Conservation (phyloP, 1,140 invertebrate genomes). For the Bombus vancouverensis region DNA sequence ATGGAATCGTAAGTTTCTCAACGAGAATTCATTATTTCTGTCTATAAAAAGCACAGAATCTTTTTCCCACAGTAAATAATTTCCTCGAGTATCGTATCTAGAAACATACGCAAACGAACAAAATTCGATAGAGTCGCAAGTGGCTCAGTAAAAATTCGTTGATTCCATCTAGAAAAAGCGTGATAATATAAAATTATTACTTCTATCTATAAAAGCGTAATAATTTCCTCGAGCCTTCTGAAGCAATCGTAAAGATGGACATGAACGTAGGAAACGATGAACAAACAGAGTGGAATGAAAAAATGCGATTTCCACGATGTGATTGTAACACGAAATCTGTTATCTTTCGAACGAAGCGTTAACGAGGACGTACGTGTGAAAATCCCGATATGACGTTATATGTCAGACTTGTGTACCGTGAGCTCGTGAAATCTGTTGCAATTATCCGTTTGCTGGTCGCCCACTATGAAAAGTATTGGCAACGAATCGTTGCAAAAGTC, state of each 20-base stretch:
- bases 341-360: slow-evolving; percentile 11
- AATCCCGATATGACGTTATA: slow-evolving; percentile 39
- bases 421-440: slow-evolving; percentile 56
- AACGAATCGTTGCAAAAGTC: slow-evolving; percentile 63
- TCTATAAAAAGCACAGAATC: no score
- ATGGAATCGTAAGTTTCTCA: no score
- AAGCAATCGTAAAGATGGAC: neutral
- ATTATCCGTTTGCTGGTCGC: slow-evolving; percentile 52
- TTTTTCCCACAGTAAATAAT: no score
- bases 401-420: slow-evolving; percentile 4
- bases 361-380: slow-evolving; percentile 46
- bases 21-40: no score
- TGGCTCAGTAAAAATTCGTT: no score
- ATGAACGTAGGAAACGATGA: neutral
- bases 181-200: no score
- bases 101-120: no score
- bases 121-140: no score
- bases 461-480: slow-evolving; percentile 58
- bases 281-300: neutral
- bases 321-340: neutral
- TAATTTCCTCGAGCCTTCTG: no score
- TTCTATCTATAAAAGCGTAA: no score
- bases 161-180: no score
- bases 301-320: slow-evolving; percentile 6
- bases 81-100: no score